phyloP scores from a whole-genome alignment of 2,888 invertebrate species.

The Apamea sordens region DNA sequence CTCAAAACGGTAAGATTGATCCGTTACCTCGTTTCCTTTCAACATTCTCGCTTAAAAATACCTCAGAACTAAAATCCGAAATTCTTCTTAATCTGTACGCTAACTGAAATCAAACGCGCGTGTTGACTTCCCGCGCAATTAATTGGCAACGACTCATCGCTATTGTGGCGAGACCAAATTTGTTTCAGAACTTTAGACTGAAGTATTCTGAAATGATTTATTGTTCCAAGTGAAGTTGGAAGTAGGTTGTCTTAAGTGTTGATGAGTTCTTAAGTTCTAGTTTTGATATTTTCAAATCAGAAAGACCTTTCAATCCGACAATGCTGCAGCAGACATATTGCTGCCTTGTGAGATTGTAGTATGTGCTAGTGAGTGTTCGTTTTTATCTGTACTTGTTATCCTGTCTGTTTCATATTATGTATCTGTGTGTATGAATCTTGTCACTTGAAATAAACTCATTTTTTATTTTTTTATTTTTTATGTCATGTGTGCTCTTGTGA shows the following conservation, averaged over 20 bases:
- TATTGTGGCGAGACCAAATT: conserved; percentile 61
- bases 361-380: no score
- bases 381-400: no score
- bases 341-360: no score
- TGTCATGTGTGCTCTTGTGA: neutral
- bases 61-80: neutral
- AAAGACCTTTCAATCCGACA: neutral
- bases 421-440: no score
- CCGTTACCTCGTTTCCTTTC: neutral
- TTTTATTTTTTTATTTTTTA: no score
- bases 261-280: conserved; percentile 13
- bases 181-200: conserved; percentile 45
- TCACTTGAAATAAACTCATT: no score
- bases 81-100: conserved; percentile 55
- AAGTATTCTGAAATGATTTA: conserved; percentile 56
- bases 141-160: conserved; percentile 63
- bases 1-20: neutral
- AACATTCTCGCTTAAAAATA: neutral
- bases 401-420: no score
- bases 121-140: conserved; percentile 64
- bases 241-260: conserved; percentile 10
- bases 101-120: conserved; percentile 54
- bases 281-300: neutral
- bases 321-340: no score
- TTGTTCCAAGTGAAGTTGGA: conserved; percentile 12